Conservation (phyloP, 2,113 vertebrate species). For the Prolemur simus region DNA sequence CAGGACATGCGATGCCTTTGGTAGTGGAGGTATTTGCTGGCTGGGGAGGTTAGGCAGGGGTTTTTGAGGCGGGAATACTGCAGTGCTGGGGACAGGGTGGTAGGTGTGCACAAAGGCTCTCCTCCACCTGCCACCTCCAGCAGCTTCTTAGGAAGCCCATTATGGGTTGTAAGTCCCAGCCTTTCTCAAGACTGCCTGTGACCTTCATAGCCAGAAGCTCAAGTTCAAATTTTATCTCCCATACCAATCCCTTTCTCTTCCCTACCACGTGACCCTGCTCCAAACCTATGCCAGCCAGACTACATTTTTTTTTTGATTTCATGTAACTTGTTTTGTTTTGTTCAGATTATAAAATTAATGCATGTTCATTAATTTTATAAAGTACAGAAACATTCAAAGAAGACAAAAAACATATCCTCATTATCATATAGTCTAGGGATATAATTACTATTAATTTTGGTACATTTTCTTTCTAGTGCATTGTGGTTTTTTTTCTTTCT, state of each 20-base stretch:
- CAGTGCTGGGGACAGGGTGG: fast-evolving
- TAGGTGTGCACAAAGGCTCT: fast-evolving
- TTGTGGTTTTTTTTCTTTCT: background rate
- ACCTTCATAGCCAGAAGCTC: background rate
- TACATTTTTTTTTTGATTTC: background rate
- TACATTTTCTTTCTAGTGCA: background rate
- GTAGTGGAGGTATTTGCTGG: background rate
- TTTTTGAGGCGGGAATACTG: background rate
- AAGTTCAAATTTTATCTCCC: background rate
- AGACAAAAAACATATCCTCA: background rate
- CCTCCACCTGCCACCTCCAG: background rate
- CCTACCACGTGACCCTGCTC: no score
- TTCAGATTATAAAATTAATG: background rate
- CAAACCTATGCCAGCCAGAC: background rate
- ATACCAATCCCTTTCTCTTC: background rate
- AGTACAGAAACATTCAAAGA: background rate
- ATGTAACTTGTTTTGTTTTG: background rate
- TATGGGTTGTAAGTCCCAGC: background rate
- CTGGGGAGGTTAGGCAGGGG: background rate
- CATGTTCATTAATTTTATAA: background rate
- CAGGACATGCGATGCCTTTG: background rate
- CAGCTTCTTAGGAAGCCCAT: background rate
- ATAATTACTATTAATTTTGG: background rate
- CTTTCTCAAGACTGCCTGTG: background rate
- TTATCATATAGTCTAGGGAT: background rate